Percentiles rank a stretch among this genome's conserved stretches.
Conservation (phyloP, 2,797 vertebrate species). For the Squalus acanthias region DNA sequence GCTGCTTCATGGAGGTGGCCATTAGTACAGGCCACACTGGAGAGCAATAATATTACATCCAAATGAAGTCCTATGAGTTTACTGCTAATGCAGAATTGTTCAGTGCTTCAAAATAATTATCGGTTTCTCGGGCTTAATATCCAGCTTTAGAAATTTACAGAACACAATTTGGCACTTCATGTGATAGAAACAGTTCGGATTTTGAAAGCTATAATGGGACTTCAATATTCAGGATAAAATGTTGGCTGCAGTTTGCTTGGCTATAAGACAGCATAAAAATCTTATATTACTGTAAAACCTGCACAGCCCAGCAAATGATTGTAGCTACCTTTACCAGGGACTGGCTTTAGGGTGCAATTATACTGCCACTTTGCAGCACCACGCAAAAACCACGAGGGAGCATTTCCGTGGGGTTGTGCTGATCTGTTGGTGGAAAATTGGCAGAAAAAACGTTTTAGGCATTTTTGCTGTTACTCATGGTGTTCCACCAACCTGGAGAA, state of each 20-base stretch:
- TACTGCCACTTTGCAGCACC: neutral
- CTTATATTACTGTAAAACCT: neutral
- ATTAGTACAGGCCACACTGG: neutral
- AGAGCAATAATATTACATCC: neutral
- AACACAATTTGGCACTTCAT: neutral
- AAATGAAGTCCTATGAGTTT: neutral
- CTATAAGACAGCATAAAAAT: neutral
- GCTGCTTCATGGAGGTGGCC: neutral
- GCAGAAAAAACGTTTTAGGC: neutral
- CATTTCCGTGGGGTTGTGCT: neutral
- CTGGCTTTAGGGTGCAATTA: neutral
- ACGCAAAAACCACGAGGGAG: neutral
- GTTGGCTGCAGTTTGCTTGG: neutral
- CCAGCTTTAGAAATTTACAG: neutral
- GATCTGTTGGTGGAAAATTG: neutral
- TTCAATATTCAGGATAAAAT: neutral
- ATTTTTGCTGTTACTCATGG: neutral
- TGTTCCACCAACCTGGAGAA: neutral
- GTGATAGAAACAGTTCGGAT: neutral
- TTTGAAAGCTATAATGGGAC: neutral
- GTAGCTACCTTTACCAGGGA: neutral
- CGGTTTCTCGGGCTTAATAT: neutral
- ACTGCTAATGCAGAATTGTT: neutral
- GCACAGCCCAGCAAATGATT: neutral
- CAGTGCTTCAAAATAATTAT: neutral